These are phyloP conservation scores for Lycocorax pyrrhopterus DNA, from an alignment of 2,113 vertebrate genomes.

Conservation along the genomic window DNA sequence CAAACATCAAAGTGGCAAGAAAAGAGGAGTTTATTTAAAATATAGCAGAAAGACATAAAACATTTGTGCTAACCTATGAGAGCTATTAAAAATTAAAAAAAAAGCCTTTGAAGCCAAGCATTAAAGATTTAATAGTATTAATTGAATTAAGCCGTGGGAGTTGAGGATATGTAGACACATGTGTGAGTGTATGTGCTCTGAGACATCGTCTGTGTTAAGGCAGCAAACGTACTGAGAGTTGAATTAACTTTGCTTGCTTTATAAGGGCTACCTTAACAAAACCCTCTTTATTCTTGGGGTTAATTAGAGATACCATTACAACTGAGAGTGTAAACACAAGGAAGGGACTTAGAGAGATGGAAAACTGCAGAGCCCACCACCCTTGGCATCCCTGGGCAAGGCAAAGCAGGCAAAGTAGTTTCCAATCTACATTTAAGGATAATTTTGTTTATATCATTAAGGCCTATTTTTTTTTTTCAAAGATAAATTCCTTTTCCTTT, in stretches of 20 bases:
- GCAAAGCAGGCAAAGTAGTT: not conserved
- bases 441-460: not conserved
- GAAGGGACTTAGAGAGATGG: not conserved
- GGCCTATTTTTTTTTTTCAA: not conserved
- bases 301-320: not conserved
- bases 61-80: slow-evolving; percentile 2
- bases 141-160: slow-evolving; percentile 54
- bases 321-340: not conserved
- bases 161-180: slow-evolving; percentile 49
- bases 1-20: slow-evolving; percentile 42
- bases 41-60: slow-evolving; percentile 21
- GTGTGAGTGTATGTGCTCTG: slow-evolving; percentile 14
- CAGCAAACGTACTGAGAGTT: not conserved
- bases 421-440: not conserved
- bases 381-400: not conserved
- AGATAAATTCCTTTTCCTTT: not conserved
- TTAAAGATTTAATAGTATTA: slow-evolving; percentile 64
- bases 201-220: not conserved
- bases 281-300: not conserved
- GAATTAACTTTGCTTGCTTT: not conserved
- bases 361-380: not conserved
- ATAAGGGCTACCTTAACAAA: not conserved
- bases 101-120: slow-evolving; percentile 57
- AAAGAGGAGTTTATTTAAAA: slow-evolving; percentile 54
- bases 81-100: slow-evolving; percentile 39